These are phyloP conservation scores for Parotocinclus haroldoi DNA, from an alignment of 2,797 vertebrate genomes.

Conservation along the genomic window DNA sequence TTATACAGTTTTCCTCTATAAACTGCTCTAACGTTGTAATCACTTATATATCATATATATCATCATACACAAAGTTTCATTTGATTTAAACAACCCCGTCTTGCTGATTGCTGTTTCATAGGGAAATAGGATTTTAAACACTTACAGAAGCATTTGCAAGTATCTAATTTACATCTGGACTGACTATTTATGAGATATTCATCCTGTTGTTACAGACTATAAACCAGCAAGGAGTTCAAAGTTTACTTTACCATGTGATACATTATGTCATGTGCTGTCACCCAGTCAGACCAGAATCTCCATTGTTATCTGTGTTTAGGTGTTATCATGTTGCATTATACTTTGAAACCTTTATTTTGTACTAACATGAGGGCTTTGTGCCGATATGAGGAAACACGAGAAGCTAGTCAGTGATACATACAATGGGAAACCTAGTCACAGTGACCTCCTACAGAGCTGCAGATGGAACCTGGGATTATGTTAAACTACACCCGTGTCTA, in stretches of 20 bases:
- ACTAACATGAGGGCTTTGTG: neutral
- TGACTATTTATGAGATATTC: too few species aligned
- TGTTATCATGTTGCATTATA: conserved; percentile 13
- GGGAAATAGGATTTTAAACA: too few species aligned
- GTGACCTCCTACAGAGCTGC: conserved; percentile 8
- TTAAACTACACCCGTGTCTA: conserved; percentile 25
- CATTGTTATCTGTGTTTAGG: conserved; percentile 4
- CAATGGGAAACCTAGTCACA: conserved; percentile 39
- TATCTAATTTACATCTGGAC: too few species aligned
- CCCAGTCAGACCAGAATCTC: conserved; percentile 15
- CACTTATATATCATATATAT: too few species aligned
- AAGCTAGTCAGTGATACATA: neutral
- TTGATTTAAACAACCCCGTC: too few species aligned
- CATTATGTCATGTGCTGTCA: conserved; percentile 27
- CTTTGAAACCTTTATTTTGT: neutral
- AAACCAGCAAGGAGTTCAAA: conserved; percentile 26
- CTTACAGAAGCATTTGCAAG: too few species aligned
- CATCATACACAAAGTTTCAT: too few species aligned
- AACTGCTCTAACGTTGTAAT: too few species aligned
- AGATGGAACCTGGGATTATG: conserved; percentile 23
- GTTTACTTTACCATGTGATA: conserved; percentile 36
- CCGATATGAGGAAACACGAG: conserved; percentile 5
- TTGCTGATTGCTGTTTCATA: too few species aligned
- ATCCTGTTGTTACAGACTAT: neutral
- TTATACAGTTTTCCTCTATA: too few species aligned